phyloP scores from a whole-genome alignment of 2,888 invertebrate genomes.

The Folsomia candida region DNA sequence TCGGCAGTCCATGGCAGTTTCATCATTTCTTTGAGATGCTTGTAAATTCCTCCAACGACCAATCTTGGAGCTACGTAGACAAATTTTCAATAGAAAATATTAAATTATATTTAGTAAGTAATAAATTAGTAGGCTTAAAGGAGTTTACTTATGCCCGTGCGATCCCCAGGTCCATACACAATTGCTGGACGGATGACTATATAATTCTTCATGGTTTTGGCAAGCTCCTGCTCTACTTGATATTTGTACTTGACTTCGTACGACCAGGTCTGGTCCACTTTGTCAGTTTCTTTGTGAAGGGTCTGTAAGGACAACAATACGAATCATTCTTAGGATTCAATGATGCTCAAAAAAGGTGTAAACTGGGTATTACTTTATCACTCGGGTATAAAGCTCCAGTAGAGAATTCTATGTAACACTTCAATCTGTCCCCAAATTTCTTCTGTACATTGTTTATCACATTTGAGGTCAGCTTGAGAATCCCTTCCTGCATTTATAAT shows the following conservation, averaged over 20 bases:
- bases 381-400: conserved; percentile 76
- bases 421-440: conserved; percentile 59
- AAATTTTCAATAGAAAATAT: conserved; percentile 5
- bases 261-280: conserved; percentile 81
- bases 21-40: conserved; percentile 83
- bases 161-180: conserved; percentile 82
- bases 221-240: conserved; percentile 75
- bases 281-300: conserved; percentile 72
- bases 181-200: conserved; percentile 78
- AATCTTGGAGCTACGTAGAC: conserved; percentile 70
- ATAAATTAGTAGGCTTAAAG: background rate
- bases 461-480: conserved; percentile 75
- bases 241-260: conserved; percentile 77
- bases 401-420: conserved; percentile 77
- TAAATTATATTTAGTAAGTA: conserved; percentile 14
- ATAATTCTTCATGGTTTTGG: conserved; percentile 68
- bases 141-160: conserved; percentile 69
- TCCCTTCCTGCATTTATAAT: no score
- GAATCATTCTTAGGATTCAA: background rate
- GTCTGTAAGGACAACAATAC: conserved; percentile 54
- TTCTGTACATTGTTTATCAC: conserved; percentile 63
- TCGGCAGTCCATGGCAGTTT: conserved; percentile 84
- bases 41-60: conserved; percentile 83
- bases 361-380: conserved; percentile 64
- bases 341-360: no score